phyloP scores from a whole-genome alignment of 1,140 invertebrate species.

The Zophobas atratus region DNA sequence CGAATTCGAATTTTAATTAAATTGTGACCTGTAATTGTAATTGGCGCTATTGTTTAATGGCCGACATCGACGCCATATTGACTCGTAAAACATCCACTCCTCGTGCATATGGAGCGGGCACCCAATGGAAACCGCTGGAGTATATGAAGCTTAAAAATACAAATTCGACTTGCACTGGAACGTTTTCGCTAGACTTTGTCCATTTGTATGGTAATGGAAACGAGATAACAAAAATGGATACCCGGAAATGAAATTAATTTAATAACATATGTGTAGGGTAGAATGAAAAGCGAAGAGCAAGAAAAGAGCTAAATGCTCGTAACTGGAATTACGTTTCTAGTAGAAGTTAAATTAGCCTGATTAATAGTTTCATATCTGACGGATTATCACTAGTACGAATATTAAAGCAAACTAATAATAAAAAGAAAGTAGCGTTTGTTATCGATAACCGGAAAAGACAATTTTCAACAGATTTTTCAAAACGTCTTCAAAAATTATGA shows the following conservation, averaged over 20 bases:
- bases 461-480: no score
- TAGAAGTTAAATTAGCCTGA: no score
- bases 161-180: neutral
- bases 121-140: neutral
- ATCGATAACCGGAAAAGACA: no score
- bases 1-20: slow-evolving; percentile 55
- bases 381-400: no score
- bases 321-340: no score
- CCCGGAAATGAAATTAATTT: slow-evolving; percentile 7
- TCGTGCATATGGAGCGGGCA: neutral
- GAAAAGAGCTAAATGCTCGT: neutral
- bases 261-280: slow-evolving; percentile 16
- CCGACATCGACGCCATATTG: slow-evolving; percentile 46
- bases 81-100: slow-evolving; percentile 45
- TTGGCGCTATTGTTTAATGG: slow-evolving; percentile 53
- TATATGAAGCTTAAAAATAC: slow-evolving; percentile 14
- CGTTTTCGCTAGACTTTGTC: slow-evolving; percentile 9
- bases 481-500: no score
- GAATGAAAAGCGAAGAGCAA: neutral
- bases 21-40: slow-evolving; percentile 54
- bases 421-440: no score
- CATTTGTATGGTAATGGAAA: slow-evolving; percentile 32
- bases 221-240: slow-evolving; percentile 20
- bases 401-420: no score
- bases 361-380: no score